Base-by-base conservation (phyloP, 2,797 vertebrate genomes). In the Myoxocephalus aenaeus region DNA sequence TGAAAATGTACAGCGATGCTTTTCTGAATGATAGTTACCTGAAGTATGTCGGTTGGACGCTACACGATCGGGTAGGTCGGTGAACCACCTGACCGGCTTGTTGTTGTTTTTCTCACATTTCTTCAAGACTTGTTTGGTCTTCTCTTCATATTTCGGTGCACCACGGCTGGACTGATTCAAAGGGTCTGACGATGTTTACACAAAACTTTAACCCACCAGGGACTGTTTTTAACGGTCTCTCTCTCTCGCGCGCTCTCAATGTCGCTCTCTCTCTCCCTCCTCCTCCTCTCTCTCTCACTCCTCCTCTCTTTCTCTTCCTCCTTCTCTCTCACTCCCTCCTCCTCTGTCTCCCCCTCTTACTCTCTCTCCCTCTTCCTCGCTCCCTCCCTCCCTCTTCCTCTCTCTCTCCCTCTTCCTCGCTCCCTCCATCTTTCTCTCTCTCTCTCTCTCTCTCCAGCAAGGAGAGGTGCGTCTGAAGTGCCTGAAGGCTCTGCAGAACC, bases 1-100 rank as follows among this genome's bases (percentile, higher is more conserved):
- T 99, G 98, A 99, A 99, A 94, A 98, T 99, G 96, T 99, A 99
- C 95, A 99, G 98, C 73, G 98, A 99, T 75, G 98, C 98, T 71
- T 99, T 99, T 87, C 96, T 99, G 36, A 99, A 99, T 73, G 98
- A 99, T 91, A 99, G 98, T 92, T 99, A 99, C 90, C 95, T 99
- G 84, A 99, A 99, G 89, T 99, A 99, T 22, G 98, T 99, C 65
- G 98, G 98, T 56, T 99, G 98, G 98, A 99, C 98, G 40, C 94
- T 99, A 87, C 98, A 99, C 13, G 98, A 99, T 81, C 94, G 98
- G 94, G 98, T 99, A 93, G 20, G 1, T 7, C 46, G 27, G 4
- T 25, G 7, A 38, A 11, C 4, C 25, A 36, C 8, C 56, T 3
- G 4, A 10, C 25, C n/a, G 22, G 40, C 12, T 34, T 7, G 13